Evolutionary conservation across 2,113 vertebrate species (phyloP).

Genomic region (Xiphias gladius): DNA sequence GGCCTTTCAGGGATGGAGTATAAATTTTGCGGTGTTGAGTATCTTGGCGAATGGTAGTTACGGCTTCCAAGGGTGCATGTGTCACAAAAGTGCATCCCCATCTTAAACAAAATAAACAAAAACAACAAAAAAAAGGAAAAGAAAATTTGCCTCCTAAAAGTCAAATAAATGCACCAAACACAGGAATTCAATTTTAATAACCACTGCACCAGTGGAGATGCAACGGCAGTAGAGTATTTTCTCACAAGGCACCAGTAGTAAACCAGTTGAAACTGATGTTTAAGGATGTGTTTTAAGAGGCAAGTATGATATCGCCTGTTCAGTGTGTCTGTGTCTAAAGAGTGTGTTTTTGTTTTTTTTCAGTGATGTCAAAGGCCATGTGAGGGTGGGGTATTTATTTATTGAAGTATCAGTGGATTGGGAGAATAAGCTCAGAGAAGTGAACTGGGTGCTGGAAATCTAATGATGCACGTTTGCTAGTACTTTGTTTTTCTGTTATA

Average conservation of each 20-base stretch:
- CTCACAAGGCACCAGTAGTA: slow-evolving; percentile 30
- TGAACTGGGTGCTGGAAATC: slow-evolving; percentile 49
- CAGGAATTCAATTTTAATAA: slow-evolving; percentile 21
- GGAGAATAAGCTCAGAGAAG: slow-evolving; percentile 28
- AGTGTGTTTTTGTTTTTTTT: slow-evolving; percentile 53
- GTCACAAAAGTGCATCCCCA: slow-evolving; percentile 19
- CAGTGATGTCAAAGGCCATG: slow-evolving; percentile 40
- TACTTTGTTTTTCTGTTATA: slow-evolving; percentile 35
- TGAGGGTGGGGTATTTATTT: slow-evolving; percentile 82
- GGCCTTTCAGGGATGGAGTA: slow-evolving; percentile 63
- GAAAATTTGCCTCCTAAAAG: slow-evolving; percentile 8
- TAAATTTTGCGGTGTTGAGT: slow-evolving; percentile 1
- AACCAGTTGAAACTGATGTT: slow-evolving; percentile 43
- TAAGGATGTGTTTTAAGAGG: slow-evolving; percentile 31
- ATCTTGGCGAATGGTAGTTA: slow-evolving; percentile 8
- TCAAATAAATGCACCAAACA: slow-evolving; percentile 21
- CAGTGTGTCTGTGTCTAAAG: slow-evolving; percentile 50
- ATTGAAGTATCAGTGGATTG: slow-evolving; percentile 38
- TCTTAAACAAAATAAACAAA: background rate
- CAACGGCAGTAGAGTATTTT: slow-evolving; percentile 31
- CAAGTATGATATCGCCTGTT: slow-evolving; percentile 40
- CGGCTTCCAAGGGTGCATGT: slow-evolving; percentile 21
- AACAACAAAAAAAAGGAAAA: too few relatives aligned
- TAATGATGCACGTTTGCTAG: slow-evolving; percentile 20
- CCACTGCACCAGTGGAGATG: slow-evolving; percentile 49